Evolutionary conservation across 2,113 vertebrate species (phyloP), one percentile per base, ranked within the genome.

Genomic region (Macquaria australasica): DNA sequence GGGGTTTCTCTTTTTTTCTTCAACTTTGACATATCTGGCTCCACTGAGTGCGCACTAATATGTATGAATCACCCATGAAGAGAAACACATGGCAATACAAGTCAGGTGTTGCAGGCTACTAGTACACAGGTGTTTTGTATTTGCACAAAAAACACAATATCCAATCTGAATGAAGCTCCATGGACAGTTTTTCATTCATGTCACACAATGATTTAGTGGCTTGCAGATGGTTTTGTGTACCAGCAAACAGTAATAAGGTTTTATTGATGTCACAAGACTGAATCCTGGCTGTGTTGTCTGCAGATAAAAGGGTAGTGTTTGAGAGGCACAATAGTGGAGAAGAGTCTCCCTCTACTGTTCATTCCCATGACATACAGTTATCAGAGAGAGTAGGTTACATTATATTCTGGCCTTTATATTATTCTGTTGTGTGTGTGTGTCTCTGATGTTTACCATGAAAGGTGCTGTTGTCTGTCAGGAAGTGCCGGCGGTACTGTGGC

Each of bases 401-500:
- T 56, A 25, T 55, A 25, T 1, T 64, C 16, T 25, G 18, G 56
- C 4, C 50, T 2, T 25, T 43, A 5, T 37, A 41, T 25, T 23
- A n/a, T 53, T 50, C 6, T 59, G n/a, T 37, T 48, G n/a, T 79
- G 62, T 70, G 21, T 60, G 58, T 31, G 63, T 64, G 39, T 69
- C 34, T 41, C 7, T 77, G 56, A 69, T 31, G 82, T 95, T 97
- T 93, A 99, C 98, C 97, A 0, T 99, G 98, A 92, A 97, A 98
- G 39, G 85, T 93, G 7, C 97, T 96, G 86, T 99, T 99, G 95
- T 99, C 97, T 70, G 95, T 96, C 16, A 99, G 93, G 92, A 99
- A 99, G 93, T 99, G 98, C 31, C 97, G 86, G 88, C 97, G 96
- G 92, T 99, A 99, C 87, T 96, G 97, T 73, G 97, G 94, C 18